These are phyloP conservation scores for Germaria angustata DNA, from an alignment of 2,888 invertebrate genomes.

Conservation along the genomic window DNA sequence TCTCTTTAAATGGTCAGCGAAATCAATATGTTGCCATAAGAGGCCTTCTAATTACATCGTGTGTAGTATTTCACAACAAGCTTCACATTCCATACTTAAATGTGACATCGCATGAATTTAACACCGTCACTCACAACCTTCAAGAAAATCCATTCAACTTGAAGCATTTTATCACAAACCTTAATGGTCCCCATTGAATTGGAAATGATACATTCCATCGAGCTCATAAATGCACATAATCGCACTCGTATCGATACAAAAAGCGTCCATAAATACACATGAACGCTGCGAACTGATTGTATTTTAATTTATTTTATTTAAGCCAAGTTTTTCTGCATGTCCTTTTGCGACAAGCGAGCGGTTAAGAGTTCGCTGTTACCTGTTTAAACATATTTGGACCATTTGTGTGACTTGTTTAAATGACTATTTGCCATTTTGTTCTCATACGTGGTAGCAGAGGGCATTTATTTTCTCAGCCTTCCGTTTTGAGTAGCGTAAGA, in stretches of 20 bases:
- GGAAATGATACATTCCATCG: slow-evolving; percentile 14
- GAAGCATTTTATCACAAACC: slow-evolving; percentile 46
- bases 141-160: neutral
- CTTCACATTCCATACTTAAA: neutral
- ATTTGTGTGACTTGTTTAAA: slow-evolving; percentile 39
- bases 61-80: neutral
- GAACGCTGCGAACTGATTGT: slow-evolving; percentile 1
- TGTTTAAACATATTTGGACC: slow-evolving; percentile 1
- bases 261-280: neutral
- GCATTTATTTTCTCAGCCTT: neutral
- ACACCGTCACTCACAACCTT: neutral
- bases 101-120: neutral
- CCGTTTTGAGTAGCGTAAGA: neutral
- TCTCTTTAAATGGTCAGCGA: neutral
- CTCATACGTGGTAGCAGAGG: neutral
- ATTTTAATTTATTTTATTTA: slow-evolving; percentile 19
- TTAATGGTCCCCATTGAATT: slow-evolving; percentile 52
- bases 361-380: neutral
- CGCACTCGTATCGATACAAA: neutral
- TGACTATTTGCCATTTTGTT: slow-evolving; percentile 56
- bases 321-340: neutral
- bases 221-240: neutral
- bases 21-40: slow-evolving; percentile 21
- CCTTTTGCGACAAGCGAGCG: slow-evolving; percentile 15
- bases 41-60: neutral